Evolutionary conservation across 1,140 invertebrate genomes (phyloP), one percentile per base, ranked within the genome.

Genomic region (Danaus plexippus): DNA sequence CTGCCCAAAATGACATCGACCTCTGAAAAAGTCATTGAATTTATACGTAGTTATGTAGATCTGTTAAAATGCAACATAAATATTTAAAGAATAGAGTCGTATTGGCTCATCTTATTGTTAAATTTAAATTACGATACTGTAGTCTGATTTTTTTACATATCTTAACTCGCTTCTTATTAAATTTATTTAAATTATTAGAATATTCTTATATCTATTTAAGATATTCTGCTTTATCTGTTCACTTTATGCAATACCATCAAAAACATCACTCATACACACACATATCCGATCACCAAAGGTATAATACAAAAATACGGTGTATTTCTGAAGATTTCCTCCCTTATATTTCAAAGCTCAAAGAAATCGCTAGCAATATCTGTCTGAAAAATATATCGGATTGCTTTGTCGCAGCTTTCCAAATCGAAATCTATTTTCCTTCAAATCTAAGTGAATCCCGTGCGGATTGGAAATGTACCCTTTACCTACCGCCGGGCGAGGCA

Each of bases 341-440:
- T 80, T 86, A 86, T 86, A 86, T 86, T 85, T 84, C 80, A 83
- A 85, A 85, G 84, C 81, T 87, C 80, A 85, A 87, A 87, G 84
- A 87, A 87, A 87, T 87, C 84, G 81, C 81, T 82, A 77, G 78
- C 84, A 85, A 87, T 87, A 87, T 87, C 84, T 87, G 84, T 87
- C 84, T 87, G 81, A 84, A 87, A 87, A 87, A 87, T 87, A 87
- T 87, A 85, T 87, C 84, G 80, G 83, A 87, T 87, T 85, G 84
- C 84, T 87, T 87, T 87, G 84, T 87, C 84, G 84, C 80, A 85
- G 84, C 81, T 87, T 83, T 85, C 74, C 73, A 84, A 85, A 87
- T 87, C 84, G 80, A 87, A 85, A 87, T 87, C 81, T 87, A 87
- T 87, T 85, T 87, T 85, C 84, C 84, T 85, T 87, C 84, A 85